A percentile compares a stretch with the other conserved stretches of the same genome.
These are phyloP conservation scores for Boulengeromyrus knoepffleri DNA, from an alignment of 2,113 vertebrate species.

Conservation along the genomic window DNA sequence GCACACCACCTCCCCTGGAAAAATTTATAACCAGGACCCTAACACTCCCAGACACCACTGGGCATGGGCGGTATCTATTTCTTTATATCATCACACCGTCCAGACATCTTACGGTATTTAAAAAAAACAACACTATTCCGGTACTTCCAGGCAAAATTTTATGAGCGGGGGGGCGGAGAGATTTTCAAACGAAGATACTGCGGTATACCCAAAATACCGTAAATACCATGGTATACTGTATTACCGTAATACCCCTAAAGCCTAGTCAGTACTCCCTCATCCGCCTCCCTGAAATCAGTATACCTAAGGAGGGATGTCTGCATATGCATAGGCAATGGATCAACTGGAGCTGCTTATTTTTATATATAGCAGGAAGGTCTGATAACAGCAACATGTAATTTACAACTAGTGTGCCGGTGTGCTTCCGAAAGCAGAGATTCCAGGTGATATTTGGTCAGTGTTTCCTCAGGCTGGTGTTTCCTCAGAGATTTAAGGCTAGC, in stretches of 20 bases:
- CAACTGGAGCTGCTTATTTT: background rate
- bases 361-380: background rate
- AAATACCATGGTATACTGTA: background rate
- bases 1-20: background rate
- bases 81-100: background rate
- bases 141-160: background rate
- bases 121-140: background rate
- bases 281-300: background rate
- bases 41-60: background rate
- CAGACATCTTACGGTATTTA: background rate
- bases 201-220: background rate
- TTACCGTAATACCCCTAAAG: background rate
- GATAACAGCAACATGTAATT: slow-evolving; percentile 20
- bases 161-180: background rate
- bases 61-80: background rate
- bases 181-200: background rate
- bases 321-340: background rate
- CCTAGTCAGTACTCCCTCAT: background rate
- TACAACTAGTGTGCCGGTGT: slow-evolving; percentile 41
- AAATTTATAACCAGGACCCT: background rate
- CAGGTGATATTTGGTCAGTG: slow-evolving; percentile 32
- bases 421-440: slow-evolving; percentile 43
- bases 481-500: slow-evolving; percentile 14
- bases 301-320: background rate
- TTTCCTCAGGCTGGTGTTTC: slow-evolving; percentile 1